These are phyloP conservation scores for Epinephelus fuscoguttatus DNA, from an alignment of 2,113 vertebrate genomes.

Conservation along the genomic window DNA sequence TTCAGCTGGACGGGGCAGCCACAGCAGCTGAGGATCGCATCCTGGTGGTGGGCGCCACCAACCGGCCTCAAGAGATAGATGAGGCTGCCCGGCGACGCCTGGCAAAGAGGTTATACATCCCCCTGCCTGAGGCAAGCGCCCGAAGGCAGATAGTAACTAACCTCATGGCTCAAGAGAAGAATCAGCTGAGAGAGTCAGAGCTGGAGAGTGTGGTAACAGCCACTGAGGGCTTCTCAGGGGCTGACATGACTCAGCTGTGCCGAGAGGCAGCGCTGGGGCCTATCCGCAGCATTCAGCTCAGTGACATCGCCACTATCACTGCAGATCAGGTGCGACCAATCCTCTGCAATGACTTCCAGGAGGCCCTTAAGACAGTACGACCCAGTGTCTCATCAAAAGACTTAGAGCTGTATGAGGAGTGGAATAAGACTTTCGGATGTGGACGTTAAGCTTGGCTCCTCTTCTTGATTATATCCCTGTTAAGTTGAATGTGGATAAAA, in stretches of 20 bases:
- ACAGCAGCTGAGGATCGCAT: conserved; percentile 95
- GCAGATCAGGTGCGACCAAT: conserved; percentile 93
- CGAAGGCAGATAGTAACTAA: conserved; percentile 90
- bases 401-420: conserved; percentile 92
- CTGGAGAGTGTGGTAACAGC: conserved; percentile 85
- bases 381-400: conserved; percentile 93
- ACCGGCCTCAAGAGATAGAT: conserved; percentile 96
- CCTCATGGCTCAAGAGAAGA: conserved; percentile 91
- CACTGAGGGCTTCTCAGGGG: conserved; percentile 92
- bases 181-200: conserved; percentile 86
- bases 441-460: conserved; percentile 82
- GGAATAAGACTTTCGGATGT: conserved; percentile 95
- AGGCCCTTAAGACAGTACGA: conserved; percentile 90
- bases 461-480: not conserved
- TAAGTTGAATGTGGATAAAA: not conserved
- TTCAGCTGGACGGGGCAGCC: conserved; percentile 95
- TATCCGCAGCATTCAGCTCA: conserved; percentile 90
- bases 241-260: conserved; percentile 97
- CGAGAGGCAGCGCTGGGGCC: conserved; percentile 95
- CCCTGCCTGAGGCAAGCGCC: conserved; percentile 90
- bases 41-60: conserved; percentile 96
- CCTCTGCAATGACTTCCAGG: conserved; percentile 89
- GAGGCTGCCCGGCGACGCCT: conserved; percentile 94
- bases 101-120: conserved; percentile 94
- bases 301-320: conserved; percentile 91